Percentiles rank a stretch among this genome's conserved stretches.
Evolutionary conservation across 2,888 invertebrate species (phyloP).

Genomic region (Agriopis aurantiaria): DNA sequence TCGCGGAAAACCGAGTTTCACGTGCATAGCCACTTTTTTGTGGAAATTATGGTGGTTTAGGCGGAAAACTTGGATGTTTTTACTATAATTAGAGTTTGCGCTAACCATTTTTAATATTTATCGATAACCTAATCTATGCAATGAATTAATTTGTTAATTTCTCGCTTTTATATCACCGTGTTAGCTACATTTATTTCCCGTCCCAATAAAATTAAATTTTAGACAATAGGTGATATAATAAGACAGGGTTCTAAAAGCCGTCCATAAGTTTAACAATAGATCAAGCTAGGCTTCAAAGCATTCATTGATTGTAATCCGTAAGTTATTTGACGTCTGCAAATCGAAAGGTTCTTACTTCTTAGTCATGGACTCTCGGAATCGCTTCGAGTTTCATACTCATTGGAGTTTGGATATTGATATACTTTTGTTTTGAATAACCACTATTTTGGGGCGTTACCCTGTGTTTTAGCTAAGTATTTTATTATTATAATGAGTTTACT

Average conservation of each 20-base stretch:
- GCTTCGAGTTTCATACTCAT: slow-evolving; percentile 12
- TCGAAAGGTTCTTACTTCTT: slow-evolving; percentile 18
- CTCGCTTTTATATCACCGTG: too few species aligned
- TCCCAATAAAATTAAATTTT: background rate
- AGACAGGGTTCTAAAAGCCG: background rate
- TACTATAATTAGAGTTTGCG: too few species aligned
- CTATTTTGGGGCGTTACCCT: background rate
- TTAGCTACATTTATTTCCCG: background rate
- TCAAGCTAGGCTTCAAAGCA: background rate
- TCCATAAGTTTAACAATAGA: background rate
- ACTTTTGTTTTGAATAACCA: background rate
- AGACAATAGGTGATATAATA: background rate
- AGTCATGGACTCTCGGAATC: slow-evolving; percentile 21
- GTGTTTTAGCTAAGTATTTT: background rate
- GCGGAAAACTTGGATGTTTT: background rate
- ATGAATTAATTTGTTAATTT: too few species aligned
- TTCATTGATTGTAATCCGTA: slow-evolving; percentile 7
- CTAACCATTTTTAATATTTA: too few species aligned
- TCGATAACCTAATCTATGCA: too few species aligned
- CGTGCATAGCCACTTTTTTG: slow-evolving; percentile 27
- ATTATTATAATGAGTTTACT: background rate
- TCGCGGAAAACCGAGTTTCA: slow-evolving; percentile 45
- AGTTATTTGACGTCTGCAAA: slow-evolving; percentile 8
- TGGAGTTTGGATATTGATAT: slow-evolving; percentile 8
- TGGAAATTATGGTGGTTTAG: slow-evolving; percentile 4